Evolutionary conservation across 2,888 invertebrate species (phyloP).

Genomic region (Oscheius myriophilus): DNA sequence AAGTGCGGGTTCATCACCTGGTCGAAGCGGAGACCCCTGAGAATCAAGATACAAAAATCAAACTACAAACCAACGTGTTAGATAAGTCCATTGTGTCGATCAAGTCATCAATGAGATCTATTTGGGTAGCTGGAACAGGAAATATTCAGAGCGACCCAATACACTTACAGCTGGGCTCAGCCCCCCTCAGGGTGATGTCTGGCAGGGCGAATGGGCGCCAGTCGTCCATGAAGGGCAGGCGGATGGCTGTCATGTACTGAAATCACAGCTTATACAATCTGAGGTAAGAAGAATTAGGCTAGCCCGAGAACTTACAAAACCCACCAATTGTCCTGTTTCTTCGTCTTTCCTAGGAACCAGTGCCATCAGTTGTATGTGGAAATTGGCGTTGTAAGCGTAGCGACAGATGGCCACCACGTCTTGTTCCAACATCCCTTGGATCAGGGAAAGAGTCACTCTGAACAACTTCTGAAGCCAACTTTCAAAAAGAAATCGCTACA

Average conservation of each 20-base stretch:
- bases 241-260: slow-evolving; percentile 37
- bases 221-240: slow-evolving; percentile 45
- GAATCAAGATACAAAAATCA: neutral
- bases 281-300: neutral
- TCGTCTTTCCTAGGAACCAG: slow-evolving; percentile 38
- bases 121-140: slow-evolving; percentile 31
- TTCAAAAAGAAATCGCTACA: neutral
- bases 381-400: slow-evolving; percentile 38
- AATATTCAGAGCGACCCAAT: neutral
- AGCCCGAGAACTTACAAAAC: neutral
- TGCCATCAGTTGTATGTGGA: slow-evolving; percentile 42
- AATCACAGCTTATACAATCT: neutral
- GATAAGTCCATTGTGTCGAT: slow-evolving; percentile 41
- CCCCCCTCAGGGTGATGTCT: slow-evolving; percentile 18
- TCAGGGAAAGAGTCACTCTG: slow-evolving; percentile 32
- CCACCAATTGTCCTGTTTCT: slow-evolving; percentile 29
- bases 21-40: slow-evolving; percentile 27
- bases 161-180: slow-evolving; percentile 33
- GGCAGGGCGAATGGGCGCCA: slow-evolving; percentile 42
- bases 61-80: slow-evolving; percentile 28
- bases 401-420: slow-evolving; percentile 48
- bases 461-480: slow-evolving; percentile 7
- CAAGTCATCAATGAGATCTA: slow-evolving; percentile 40
- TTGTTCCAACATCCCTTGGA: slow-evolving; percentile 38
- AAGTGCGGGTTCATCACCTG: slow-evolving; percentile 37